Conservation (phyloP, 2,888 invertebrate species). For the Hemaris fuciformis region DNA sequence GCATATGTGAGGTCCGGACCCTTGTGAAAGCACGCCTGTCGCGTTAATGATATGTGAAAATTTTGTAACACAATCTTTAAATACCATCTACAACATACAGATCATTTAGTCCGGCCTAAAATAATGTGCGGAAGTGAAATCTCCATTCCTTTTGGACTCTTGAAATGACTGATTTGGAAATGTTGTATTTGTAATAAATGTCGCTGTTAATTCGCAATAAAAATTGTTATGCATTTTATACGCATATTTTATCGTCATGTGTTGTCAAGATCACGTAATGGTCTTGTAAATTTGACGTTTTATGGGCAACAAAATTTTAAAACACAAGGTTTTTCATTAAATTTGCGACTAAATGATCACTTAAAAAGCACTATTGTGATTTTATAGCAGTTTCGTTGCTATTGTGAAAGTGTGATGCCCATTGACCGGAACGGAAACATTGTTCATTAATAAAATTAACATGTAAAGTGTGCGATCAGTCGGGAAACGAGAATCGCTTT, state of each 20-base stretch:
- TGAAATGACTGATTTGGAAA: conserved; percentile 24
- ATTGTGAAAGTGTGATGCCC: background rate
- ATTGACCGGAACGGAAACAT: background rate
- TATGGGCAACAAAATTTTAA: conserved; percentile 47
- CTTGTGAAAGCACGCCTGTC: conserved; percentile 45
- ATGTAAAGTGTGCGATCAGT: background rate
- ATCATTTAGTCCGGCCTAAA: background rate
- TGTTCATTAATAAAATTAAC: background rate
- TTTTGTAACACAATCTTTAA: conserved; percentile 16
- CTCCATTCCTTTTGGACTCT: background rate
- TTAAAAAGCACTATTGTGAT: conserved; percentile 4
- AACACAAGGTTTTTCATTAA: conserved; percentile 43
- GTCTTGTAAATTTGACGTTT: conserved; percentile 59
- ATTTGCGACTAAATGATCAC: conserved; percentile 27
- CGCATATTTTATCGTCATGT: conserved; percentile 47
- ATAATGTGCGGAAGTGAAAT: background rate
- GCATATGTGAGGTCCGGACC: conserved; percentile 56
- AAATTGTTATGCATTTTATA: conserved; percentile 50
- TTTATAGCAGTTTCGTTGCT: background rate
- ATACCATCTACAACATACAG: conserved; percentile 15
- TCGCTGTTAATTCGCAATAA: conserved; percentile 46
- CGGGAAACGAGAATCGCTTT: background rate
- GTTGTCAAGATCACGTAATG: conserved; percentile 49
- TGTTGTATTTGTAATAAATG: conserved; percentile 15
- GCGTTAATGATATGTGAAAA: conserved; percentile 22